A percentile compares a stretch with the other conserved stretches of the same genome.
These are phyloP conservation scores for Stegophylla sp. DNA, from an alignment of 2,888 invertebrate genomes.

Conservation along the genomic window DNA sequence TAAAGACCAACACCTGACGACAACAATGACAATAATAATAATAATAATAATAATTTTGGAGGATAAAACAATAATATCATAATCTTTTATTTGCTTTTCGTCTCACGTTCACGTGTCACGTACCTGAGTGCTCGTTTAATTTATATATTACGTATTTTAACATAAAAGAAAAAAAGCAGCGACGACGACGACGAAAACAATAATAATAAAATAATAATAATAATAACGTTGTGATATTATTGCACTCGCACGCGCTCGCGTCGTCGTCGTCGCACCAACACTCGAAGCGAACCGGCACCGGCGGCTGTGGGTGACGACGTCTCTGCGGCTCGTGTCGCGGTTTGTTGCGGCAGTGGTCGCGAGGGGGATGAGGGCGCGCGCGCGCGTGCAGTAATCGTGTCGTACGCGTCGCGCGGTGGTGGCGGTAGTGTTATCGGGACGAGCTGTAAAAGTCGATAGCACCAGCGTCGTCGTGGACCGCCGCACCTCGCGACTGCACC, in stretches of 20 bases:
- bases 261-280: not conserved
- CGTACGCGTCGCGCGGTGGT: not conserved
- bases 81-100: too few relatives aligned
- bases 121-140: too few relatives aligned
- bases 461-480: constrained; percentile 34
- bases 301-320: not conserved
- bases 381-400: not conserved
- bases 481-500: constrained; percentile 41
- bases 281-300: not conserved
- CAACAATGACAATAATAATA: too few relatives aligned
- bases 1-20: not conserved
- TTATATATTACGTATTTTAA: too few relatives aligned
- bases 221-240: not conserved
- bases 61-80: too few relatives aligned
- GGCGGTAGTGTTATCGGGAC: not conserved
- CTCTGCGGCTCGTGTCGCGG: too few relatives aligned
- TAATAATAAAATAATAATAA: not conserved
- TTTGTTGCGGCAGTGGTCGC: too few relatives aligned
- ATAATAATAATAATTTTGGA: too few relatives aligned
- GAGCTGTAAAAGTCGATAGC: constrained; percentile 47
- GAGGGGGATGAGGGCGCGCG: too few relatives aligned
- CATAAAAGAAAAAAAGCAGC: too few relatives aligned
- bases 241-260: too few relatives aligned
- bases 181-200: not conserved
- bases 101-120: too few relatives aligned